phyloP scores from a whole-genome alignment of 2,113 vertebrate genomes.

The Rynchops niger region DNA sequence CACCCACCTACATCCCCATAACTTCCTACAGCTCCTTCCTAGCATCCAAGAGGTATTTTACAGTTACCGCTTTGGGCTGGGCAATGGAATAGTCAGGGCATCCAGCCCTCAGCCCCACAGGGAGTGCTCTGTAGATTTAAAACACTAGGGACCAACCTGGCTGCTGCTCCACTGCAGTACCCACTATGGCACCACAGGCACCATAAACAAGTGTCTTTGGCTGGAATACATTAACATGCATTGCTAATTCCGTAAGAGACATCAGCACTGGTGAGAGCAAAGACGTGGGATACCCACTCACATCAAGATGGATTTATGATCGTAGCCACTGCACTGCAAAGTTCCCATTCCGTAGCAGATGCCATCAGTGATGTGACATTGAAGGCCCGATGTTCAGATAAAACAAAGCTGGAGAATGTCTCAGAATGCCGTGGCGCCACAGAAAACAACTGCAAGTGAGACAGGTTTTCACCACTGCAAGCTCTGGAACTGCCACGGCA shows the following conservation, averaged over 20 bases:
- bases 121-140: background rate
- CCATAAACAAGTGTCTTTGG: background rate
- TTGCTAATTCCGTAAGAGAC: background rate
- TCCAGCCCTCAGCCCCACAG: background rate
- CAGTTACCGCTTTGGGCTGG: background rate
- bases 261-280: background rate
- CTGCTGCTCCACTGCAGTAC: background rate
- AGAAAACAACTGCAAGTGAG: background rate
- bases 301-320: background rate
- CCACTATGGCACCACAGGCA: background rate
- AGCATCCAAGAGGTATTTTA: background rate
- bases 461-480: background rate
- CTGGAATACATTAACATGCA: background rate
- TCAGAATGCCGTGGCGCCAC: background rate
- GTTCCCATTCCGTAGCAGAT: background rate
- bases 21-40: background rate
- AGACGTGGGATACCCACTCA: background rate
- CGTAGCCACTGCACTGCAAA: background rate
- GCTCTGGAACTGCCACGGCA: background rate
- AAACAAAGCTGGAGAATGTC: background rate
- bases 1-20: background rate
- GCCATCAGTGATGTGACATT: background rate
- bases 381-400: background rate
- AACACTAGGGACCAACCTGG: background rate
- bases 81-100: background rate